Percentiles rank a stretch among this genome's conserved stretches.
Evolutionary conservation across 1,140 invertebrate species (phyloP).

Genomic region (Zaprionus nigranus): DNA sequence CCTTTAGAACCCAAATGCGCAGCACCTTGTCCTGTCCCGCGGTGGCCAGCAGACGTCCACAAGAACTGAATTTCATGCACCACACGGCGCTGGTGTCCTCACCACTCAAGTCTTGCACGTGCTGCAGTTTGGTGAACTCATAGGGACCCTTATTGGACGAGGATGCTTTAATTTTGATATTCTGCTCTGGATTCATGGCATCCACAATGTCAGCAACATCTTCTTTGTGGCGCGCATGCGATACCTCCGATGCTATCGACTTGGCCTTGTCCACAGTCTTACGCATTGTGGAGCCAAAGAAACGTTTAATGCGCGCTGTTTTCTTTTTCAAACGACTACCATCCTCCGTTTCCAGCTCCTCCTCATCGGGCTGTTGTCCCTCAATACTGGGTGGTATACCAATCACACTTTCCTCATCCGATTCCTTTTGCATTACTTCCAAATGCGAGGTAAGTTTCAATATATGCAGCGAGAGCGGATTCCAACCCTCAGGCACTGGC

Average conservation of each 20-base stretch:
- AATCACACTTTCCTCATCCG: conserved; percentile 94
- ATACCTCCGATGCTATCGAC: conserved; percentile 94
- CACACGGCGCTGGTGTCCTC: conserved; percentile 97
- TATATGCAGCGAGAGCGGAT: conserved; percentile 96
- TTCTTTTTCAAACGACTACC: conserved; percentile 85
- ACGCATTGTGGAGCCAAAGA: conserved; percentile 93
- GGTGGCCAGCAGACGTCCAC: conserved; percentile 96
- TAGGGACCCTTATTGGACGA: conserved; percentile 98
- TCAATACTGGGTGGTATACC: conserved; percentile 88
- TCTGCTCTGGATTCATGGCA: conserved; percentile 93
- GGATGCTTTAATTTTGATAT: conserved; percentile 96
- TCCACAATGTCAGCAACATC: conserved; percentile 94
- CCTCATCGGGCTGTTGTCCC: conserved; percentile 87
- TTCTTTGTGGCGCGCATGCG: conserved; percentile 93
- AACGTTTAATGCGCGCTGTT: conserved; percentile 91
- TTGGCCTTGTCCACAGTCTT: conserved; percentile 96
- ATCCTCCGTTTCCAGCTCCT: conserved; percentile 84
- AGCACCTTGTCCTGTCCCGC: conserved; percentile 97
- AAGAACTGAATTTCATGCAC: conserved; percentile 99
- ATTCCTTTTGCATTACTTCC: conserved; percentile 86
- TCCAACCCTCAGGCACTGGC: conserved; percentile 84
- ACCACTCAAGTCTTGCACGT: conserved; percentile 91
- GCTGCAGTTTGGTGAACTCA: conserved; percentile 91
- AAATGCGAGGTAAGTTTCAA: conserved; percentile 89
- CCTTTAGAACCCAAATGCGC: conserved; percentile 96